phyloP scores from a whole-genome alignment of 2,797 vertebrate species.

The Valencia hispanica region DNA sequence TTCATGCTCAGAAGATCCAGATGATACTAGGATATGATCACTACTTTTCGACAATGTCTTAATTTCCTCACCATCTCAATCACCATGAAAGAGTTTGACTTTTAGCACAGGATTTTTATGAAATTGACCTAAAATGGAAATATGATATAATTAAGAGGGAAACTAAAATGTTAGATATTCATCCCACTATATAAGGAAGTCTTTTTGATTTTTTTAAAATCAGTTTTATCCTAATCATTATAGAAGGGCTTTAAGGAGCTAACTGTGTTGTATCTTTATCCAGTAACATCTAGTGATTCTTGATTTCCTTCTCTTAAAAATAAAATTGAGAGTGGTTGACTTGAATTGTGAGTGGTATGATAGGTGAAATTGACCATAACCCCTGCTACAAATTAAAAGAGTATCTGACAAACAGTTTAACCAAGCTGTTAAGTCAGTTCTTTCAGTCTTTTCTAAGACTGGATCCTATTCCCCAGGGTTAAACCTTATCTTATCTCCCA shows the following conservation, averaged over 20 bases:
- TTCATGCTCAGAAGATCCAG: slow-evolving; percentile 62
- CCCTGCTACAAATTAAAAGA: too few relatives aligned
- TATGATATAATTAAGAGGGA: slow-evolving; percentile 29
- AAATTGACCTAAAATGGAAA: slow-evolving; percentile 46
- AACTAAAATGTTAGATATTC: slow-evolving; percentile 18
- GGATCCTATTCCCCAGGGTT: too few relatives aligned
- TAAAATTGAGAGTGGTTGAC: not conserved
- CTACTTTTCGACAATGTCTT: slow-evolving; percentile 63
- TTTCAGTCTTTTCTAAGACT: too few relatives aligned
- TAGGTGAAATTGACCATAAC: too few relatives aligned
- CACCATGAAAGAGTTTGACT: slow-evolving; percentile 43
- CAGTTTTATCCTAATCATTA: not conserved
- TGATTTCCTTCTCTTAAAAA: not conserved
- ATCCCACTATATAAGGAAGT: not conserved
- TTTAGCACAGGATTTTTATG: slow-evolving; percentile 36
- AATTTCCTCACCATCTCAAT: slow-evolving; percentile 48
- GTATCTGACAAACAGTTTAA: too few relatives aligned
- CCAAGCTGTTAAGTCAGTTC: too few relatives aligned
- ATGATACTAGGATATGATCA: slow-evolving; percentile 76
- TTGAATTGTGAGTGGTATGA: too few relatives aligned
- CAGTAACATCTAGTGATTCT: not conserved
- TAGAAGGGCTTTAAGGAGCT: not conserved
- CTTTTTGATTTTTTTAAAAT: not conserved
- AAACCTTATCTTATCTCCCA: too few relatives aligned
- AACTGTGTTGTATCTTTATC: not conserved